Evolutionary conservation across 2,888 invertebrate genomes (phyloP), one percentile per base, ranked within the genome.

Genomic region (Dexiosoma caninum): DNA sequence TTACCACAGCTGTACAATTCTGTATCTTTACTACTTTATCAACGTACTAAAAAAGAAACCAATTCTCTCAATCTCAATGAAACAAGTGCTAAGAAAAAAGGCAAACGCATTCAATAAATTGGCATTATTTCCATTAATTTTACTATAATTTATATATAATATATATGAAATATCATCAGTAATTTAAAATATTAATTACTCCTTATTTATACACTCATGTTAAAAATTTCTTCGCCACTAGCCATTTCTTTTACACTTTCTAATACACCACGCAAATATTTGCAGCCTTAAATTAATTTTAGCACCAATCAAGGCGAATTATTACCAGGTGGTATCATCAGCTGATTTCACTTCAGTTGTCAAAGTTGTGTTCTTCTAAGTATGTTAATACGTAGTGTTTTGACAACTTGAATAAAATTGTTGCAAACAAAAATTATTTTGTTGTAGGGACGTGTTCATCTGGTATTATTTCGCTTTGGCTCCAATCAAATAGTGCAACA

Each of bases 191-290:
- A 27, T 8, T 37, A 44, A 37, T 40, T 32, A 64, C 62, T 81
- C 62, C 77, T 69, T 64, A 44, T 59, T 81, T 81, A 69, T 77
- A 44, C 81, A 81, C 19, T 44, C 69, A 70, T 81, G 81, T 27
- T 16, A 64, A 75, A 5, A 19, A 37, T 55, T 40, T 23, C 3
- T 42, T 46, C 14, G n/a, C 6, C 12, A 60, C 75, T 80, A 80
- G 37, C 71, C 37, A 60, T 80, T 75, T 76, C 80, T 80, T 66
- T 80, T 71, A 44, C 80, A 60, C 75, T 10, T 14, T 46, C 40
- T 32, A 53, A 71, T 46, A 80, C 80, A 80, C 37, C 46, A n/a
- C 46, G 69, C 71, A 76, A 14, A 60, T 66, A 27, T 57, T 79
- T 70, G 7, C 59, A 70, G 79, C 75, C 27, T 75, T 80, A 79